Evolutionary conservation across 2,888 invertebrate genomes (phyloP).

Genomic region (Cerastis leucographa): DNA sequence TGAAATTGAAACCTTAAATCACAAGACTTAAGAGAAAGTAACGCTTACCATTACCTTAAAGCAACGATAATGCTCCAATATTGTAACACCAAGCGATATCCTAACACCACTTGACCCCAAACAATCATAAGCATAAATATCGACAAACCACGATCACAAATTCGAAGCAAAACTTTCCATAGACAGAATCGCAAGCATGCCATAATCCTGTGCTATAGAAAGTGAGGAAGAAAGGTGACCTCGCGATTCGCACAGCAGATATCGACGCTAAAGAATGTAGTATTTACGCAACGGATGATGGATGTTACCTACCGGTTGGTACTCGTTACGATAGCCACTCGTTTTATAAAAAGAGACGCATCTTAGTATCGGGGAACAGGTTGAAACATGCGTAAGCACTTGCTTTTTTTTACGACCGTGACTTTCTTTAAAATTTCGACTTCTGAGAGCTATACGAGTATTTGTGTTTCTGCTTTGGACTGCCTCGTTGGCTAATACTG

Average conservation of each 20-base stretch:
- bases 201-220: constrained; percentile 75
- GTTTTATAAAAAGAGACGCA: constrained; percentile 44
- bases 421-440: constrained; percentile 32
- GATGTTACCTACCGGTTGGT: constrained; percentile 48
- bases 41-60: not conserved
- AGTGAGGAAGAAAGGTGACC: constrained; percentile 82
- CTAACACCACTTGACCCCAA: constrained; percentile 19
- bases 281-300: constrained; percentile 73
- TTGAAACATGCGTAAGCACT: constrained; percentile 34
- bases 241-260: constrained; percentile 74
- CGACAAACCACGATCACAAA: constrained; percentile 41
- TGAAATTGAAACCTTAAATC: constrained; percentile 5
- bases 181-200: constrained; percentile 16
- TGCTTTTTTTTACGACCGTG: constrained; percentile 6
- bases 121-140: constrained; percentile 31
- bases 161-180: constrained; percentile 33
- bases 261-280: constrained; percentile 74
- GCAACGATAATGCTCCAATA: constrained; percentile 10
- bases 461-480: not conserved
- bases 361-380: constrained; percentile 35
- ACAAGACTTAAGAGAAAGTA: constrained; percentile 27
- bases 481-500: not conserved
- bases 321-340: constrained; percentile 36
- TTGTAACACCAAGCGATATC: not conserved
- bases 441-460: not conserved